Conservation (phyloP, 2,797 vertebrate species). For the Oophaga sylvatica region DNA sequence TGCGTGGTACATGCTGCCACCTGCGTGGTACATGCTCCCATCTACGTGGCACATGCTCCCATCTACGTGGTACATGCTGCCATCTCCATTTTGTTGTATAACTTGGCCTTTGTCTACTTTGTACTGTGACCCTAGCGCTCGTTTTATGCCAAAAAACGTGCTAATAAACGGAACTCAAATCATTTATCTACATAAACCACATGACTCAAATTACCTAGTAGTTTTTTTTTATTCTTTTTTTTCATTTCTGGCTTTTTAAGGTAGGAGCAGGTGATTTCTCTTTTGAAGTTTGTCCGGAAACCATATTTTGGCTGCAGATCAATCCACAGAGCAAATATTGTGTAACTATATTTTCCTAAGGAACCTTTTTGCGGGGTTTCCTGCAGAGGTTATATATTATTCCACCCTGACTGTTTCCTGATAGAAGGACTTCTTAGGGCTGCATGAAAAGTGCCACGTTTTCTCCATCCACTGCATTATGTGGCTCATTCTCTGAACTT, state of each 20-base stretch:
- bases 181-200: conserved; percentile 6
- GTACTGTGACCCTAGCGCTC: neutral
- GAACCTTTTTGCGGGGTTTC: neutral
- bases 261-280: conserved; percentile 23
- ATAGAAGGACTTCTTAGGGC: neutral
- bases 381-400: conserved; percentile 26
- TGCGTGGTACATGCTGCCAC: neutral
- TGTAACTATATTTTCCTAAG: conserved; percentile 8
- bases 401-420: neutral
- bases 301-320: conserved; percentile 34
- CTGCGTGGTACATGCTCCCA: too few relatives aligned
- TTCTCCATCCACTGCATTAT: neutral
- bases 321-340: conserved; percentile 22
- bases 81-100: too few relatives aligned
- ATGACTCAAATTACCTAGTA: neutral
- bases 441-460: neutral
- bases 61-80: too few relatives aligned
- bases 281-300: conserved; percentile 6
- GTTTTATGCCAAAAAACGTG: neutral
- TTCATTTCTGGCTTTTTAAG: neutral
- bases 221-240: neutral
- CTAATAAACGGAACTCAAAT: too few relatives aligned
- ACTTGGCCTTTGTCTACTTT: neutral
- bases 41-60: neutral
- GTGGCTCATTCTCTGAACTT: neutral